Evolutionary conservation across 2,797 vertebrate species (phyloP), one percentile per base, ranked within the genome.

Genomic region (Sebastes cheni): DNA sequence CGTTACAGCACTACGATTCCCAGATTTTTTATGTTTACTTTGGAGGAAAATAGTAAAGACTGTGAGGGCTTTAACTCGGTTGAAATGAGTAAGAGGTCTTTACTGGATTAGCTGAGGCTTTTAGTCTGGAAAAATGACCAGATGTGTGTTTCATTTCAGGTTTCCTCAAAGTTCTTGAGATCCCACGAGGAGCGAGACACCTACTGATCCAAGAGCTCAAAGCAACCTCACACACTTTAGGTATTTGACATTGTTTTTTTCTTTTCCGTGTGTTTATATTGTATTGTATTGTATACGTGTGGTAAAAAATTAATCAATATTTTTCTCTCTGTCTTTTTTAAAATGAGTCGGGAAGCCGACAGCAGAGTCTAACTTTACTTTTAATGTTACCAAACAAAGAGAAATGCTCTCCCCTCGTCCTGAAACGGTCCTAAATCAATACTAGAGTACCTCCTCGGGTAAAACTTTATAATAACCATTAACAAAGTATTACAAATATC

Each of bases 101-200:
- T 79, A 22, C 23, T 69, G 72, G 73, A 80, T 87, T 55, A 75
- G 32, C 8, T 42, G 34, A 54, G 60, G 30, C 42, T 83, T 25
- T 80, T 32, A 56, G 50, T 77, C 59, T 67, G 72, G 68, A 89
- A 86, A 80, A 73, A 79, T 42, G 4, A 80, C 72, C 36, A 75
- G 58, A 71, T 84, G 61, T 87, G 66, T 85, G 23, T 84, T 81
- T 91, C 22, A 30, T 93, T 93, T 85, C 81, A 95, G 95, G 89
- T 82, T 97, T 97, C 71, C 89, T 98, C 82, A 99, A 97, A 95
- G 97, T 99, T 94, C 97, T 99, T 88, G 98, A 99, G 94, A 97
- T 99, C 88, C 98, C 98, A 8, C 88, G 95, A 84, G 98, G 98
- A 83, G 98, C 99, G 1, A 96, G 98, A 80, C 98, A 99, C 89